phyloP scores from a whole-genome alignment of 1,140 invertebrate genomes.

The Pogonomyrmex californicus region DNA sequence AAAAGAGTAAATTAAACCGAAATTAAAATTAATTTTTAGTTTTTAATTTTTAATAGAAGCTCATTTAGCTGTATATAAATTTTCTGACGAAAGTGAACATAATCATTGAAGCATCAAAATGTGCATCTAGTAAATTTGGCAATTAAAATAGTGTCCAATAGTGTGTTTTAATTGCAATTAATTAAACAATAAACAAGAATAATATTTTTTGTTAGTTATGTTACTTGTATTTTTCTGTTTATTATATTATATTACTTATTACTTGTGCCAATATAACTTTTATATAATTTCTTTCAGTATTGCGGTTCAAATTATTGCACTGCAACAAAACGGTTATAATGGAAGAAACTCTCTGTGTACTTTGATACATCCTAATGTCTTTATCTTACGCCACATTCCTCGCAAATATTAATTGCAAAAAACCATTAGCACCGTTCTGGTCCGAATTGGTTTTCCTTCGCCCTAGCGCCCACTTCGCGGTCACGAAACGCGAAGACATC shows the following conservation, averaged over 20 bases:
- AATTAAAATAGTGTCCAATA: neutral
- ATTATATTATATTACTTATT: neutral
- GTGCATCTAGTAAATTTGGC: neutral
- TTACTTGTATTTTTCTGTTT: too few species aligned
- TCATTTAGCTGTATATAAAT: neutral
- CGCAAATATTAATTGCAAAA: constrained; percentile 29
- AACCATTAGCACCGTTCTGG: constrained; percentile 23
- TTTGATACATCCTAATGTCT: neutral
- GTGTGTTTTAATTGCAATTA: neutral
- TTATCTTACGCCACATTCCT: neutral
- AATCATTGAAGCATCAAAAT: neutral
- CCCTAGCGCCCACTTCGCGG: constrained; percentile 13
- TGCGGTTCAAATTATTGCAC: neutral
- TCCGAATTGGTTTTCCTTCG: constrained; percentile 35
- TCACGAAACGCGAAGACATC: constrained; percentile 55
- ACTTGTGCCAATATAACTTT: neutral
- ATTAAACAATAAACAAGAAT: constrained; percentile 7
- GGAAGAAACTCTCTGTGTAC: neutral
- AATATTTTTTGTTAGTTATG: neutral
- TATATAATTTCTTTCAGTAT: neutral
- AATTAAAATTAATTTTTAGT: too few species aligned
- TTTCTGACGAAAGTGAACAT: neutral
- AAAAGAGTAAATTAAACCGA: too few species aligned
- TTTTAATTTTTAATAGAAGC: too few species aligned
- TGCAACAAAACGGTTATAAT: neutral